Evolutionary conservation across 35 echinoderm and acorn worm genomes (phyloP).

Genomic region (Apostichopus japonicus): DNA sequence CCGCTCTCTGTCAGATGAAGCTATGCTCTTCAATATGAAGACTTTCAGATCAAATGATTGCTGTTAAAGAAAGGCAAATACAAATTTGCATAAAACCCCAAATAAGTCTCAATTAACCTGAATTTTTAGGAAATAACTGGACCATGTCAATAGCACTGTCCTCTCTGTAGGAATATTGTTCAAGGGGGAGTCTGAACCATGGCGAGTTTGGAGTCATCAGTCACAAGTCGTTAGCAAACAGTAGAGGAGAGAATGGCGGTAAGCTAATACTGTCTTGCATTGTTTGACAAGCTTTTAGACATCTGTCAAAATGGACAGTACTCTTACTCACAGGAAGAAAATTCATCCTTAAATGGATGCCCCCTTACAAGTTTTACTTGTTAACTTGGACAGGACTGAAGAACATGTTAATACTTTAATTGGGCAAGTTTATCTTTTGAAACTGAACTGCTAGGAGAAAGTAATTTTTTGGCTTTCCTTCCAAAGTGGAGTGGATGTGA

Average conservation of each 20-base stretch:
- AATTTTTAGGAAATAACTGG: slow-evolving; percentile 34
- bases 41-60: slow-evolving; percentile 20
- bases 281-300: slow-evolving; percentile 49
- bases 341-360: background rate
- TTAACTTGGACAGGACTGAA: background rate
- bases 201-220: background rate
- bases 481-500: too few relatives aligned
- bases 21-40: background rate
- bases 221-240: slow-evolving; percentile 41
- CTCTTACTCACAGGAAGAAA: slow-evolving; percentile 15
- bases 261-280: slow-evolving; percentile 8
- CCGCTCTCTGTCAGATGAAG: background rate
- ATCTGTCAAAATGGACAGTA: slow-evolving; percentile 50
- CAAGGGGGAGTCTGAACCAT: background rate
- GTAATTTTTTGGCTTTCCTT: too few relatives aligned
- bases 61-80: slow-evolving; percentile 26
- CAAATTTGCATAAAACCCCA: slow-evolving; percentile 30
- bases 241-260: background rate
- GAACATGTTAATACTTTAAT: background rate
- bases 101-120: slow-evolving; percentile 36
- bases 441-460: too few relatives aligned
- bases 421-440: background rate
- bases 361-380: background rate
- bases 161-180: slow-evolving; percentile 2
- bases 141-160: slow-evolving; percentile 30